Percentiles rank a stretch among this genome's conserved stretches.
Evolutionary conservation across 2,113 vertebrate species (phyloP).

Genomic region (Cyprinus carpio): DNA sequence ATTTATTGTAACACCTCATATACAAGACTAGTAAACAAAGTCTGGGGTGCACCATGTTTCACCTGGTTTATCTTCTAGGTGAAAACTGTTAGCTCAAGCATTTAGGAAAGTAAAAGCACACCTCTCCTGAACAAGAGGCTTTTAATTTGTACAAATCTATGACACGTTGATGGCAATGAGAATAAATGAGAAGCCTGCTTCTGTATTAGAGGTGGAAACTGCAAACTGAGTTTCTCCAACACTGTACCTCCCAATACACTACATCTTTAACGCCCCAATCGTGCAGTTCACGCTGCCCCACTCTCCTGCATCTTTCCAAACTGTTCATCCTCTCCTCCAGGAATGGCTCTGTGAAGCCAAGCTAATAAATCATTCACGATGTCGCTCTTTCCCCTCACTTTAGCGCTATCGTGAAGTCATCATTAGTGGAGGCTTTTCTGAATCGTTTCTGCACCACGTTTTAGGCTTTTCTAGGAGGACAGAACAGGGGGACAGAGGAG

Average conservation of each 20-base stretch:
- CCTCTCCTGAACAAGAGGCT: constrained; percentile 22
- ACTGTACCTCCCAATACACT: neutral
- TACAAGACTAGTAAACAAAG: neutral
- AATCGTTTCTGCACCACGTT: constrained; percentile 21
- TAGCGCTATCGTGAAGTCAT: constrained; percentile 17
- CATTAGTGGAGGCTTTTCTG: constrained; percentile 16
- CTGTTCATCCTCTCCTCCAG: constrained; percentile 58
- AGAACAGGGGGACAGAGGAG: neutral
- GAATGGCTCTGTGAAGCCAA: constrained; percentile 75
- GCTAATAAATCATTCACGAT: constrained; percentile 79
- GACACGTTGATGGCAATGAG: neutral
- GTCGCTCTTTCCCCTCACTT: constrained; percentile 53
- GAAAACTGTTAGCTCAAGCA: constrained; percentile 50
- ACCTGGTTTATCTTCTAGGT: neutral
- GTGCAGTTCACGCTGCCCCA: constrained; percentile 15
- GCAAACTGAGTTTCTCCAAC: constrained; percentile 14
- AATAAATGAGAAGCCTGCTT: neutral
- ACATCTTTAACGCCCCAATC: constrained; percentile 7
- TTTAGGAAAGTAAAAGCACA: neutral
- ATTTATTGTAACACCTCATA: neutral
- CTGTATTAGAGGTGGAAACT: constrained; percentile 51
- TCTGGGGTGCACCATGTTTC: neutral
- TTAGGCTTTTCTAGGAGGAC: constrained; percentile 23
- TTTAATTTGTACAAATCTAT: neutral
- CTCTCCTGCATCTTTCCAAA: constrained; percentile 62